Base-by-base conservation (phyloP, 2,113 vertebrate species). In the Otis tarda region DNA sequence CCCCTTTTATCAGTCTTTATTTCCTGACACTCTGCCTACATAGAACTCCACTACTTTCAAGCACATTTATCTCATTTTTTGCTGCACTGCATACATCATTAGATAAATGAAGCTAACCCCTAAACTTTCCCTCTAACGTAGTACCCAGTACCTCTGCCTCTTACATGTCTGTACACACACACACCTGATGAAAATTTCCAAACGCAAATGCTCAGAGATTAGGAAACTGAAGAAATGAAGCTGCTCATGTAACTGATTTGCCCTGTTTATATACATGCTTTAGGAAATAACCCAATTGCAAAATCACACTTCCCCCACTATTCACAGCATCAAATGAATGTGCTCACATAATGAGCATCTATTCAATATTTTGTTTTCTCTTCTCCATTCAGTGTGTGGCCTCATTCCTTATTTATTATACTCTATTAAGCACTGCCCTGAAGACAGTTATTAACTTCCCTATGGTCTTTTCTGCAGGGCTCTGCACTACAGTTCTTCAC, bases 361-460 rank as follows among this genome's bases (percentile, higher is more conserved):
- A 90, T 87, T 95, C 78, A 90, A 90, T 93, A 96, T 95, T 88
- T 91, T 94, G 89, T 91, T 94, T 96, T 90, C 89, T 87, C 64
- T 82, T 84, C 76, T 65, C 47, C 63, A n/a, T 83, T 88, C 84
- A 83, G 82, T 85, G 68, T 93, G 94, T 94, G 82, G 84, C 90
- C 87, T 83, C 84, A 41, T 65, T 76, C 90, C 94, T 86, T 83
- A 86, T 94, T 95, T 91, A 92, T 69, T 80, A 76, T 67, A 63
- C 75, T 63, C 87, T 94, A 35, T 57, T 88, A 77, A 90, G 79
- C 67, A 37, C 55, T 67, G 63, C 59, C 37, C 63, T 63, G 68
- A 68, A 77, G 60, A 53, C 57, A 84, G 65, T 83, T 73, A 81
- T 37, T 79, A 95, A 11, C 61, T 83, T 90, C 81, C 74, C 64